These are phyloP conservation scores for Drosophila macrothrix DNA, from an alignment of 2,888 invertebrate species.

Conservation along the genomic window DNA sequence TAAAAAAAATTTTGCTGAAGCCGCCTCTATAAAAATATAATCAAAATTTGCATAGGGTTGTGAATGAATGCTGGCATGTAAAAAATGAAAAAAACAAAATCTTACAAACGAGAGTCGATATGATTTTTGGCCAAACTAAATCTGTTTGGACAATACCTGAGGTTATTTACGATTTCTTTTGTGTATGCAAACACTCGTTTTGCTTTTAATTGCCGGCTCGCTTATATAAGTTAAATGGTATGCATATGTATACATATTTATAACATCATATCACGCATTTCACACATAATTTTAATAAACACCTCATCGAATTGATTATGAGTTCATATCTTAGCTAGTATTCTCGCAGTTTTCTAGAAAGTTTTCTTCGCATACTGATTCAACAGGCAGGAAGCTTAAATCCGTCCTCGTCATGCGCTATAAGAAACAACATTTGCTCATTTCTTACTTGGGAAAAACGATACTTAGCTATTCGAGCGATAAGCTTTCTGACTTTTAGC, in stretches of 20 bases:
- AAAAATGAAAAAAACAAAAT: constrained; percentile 36
- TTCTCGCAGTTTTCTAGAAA: constrained; percentile 37
- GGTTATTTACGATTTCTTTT: constrained; percentile 68
- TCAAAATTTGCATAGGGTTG: constrained; percentile 68
- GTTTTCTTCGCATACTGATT: constrained; percentile 36
- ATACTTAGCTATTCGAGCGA: constrained; percentile 26
- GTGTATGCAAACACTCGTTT: constrained; percentile 64
- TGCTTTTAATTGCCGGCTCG: constrained; percentile 64
- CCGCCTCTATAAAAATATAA: constrained; percentile 31
- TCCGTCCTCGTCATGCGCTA: constrained; percentile 9
- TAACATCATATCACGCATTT: constrained; percentile 32
- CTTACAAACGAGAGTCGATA: constrained; percentile 46
- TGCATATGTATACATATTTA: constrained; percentile 29
- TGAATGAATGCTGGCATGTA: constrained; percentile 58
- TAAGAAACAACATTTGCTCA: constrained; percentile 24
- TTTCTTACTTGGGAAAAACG: not conserved
- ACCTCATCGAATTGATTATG: not conserved
- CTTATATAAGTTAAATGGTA: constrained; percentile 53
- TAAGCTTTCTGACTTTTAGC: constrained; percentile 46
- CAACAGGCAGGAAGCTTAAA: constrained; percentile 44
- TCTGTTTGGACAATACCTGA: constrained; percentile 23
- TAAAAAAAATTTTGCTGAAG: constrained; percentile 15
- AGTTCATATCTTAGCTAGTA: not conserved
- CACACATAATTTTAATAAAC: constrained; percentile 49
- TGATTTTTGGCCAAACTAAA: constrained; percentile 46